Percentiles rank a stretch among this genome's conserved stretches.
Evolutionary conservation across 2,797 vertebrate species (phyloP).

Genomic region (Platalea minor): DNA sequence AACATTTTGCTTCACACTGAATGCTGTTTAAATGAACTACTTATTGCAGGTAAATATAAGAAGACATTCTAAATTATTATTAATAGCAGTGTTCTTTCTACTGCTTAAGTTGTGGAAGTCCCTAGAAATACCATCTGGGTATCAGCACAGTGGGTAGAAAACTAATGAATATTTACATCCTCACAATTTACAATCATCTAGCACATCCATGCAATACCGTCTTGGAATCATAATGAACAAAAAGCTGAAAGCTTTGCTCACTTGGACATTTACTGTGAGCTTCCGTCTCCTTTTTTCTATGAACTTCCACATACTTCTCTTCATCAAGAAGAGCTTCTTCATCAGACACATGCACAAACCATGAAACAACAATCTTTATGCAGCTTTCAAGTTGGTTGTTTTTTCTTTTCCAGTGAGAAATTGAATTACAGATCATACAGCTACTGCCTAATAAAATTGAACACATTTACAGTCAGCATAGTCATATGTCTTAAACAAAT

Average conservation of each 20-base stretch:
- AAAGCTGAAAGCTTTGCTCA: background rate
- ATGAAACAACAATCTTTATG: background rate
- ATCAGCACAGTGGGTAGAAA: background rate
- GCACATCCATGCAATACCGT: background rate
- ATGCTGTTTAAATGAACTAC: background rate
- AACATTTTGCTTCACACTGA: background rate
- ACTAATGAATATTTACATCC: background rate
- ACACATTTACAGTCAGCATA: background rate
- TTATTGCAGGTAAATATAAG: background rate
- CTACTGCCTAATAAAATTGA: background rate
- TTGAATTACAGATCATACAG: background rate
- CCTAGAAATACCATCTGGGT: background rate
- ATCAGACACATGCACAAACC: background rate
- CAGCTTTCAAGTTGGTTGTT: background rate
- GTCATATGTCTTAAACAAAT: background rate
- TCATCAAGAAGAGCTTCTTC: background rate
- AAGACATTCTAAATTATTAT: background rate
- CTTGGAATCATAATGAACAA: background rate
- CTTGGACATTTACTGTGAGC: background rate
- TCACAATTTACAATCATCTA: background rate
- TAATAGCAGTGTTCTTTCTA: background rate
- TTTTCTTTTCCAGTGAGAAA: background rate
- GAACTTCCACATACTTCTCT: background rate
- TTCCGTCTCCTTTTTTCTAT: background rate
- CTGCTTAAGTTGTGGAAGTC: background rate